Evolutionary conservation across 1,140 invertebrate species (phyloP), one percentile per base, ranked within the genome.

Genomic region (Drosophila sechellia): DNA sequence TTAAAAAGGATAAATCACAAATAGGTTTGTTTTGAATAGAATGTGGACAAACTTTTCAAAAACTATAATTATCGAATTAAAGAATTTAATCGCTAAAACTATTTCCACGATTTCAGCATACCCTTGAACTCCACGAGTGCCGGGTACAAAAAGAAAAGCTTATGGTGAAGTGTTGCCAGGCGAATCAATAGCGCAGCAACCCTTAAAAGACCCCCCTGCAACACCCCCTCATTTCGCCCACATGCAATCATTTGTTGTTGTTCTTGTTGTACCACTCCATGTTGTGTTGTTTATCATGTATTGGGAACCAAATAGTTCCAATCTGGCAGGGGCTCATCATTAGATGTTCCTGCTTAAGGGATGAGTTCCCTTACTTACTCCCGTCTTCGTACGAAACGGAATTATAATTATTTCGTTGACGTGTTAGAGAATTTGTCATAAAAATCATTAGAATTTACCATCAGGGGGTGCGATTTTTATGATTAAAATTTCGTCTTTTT

Each of bases 91-190:
- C 15, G 0, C 10, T 17, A 20, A 20, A 25, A 25, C 40, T 50
- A 50, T 11, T 12, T 50, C 4, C 4, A 13, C 0, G 25, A 49
- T n/a, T 35, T 2, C 10, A 15, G 39, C 35, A 50, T 68, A 68
- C 46, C 37, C 60, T 65, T 68, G 46, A 65, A 37, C 60, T 53
- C 22, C 13, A 20, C 3, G 2, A 52, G 8, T 53, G 52, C 11
- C 22, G 15, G n/a, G 59, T 52, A 52, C 42, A 5, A 71, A 53
- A 65, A 42, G 46, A 76, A 57, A 50, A 56, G 39, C 70, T 64
- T 77, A 60, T 78, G 64, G 60, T 78, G 52, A 57, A 81, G 74
- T 87, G 69, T 78, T 86, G 79, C 81, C 79, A 87, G 48, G 81
- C 81, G 49, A 58, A 70, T 61, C 52, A 63, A 43, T 64, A 59